Percentiles rank a stretch among this genome's conserved stretches.
Evolutionary conservation across 2,797 vertebrate genomes (phyloP).

Genomic region (Oreortyx pictus): DNA sequence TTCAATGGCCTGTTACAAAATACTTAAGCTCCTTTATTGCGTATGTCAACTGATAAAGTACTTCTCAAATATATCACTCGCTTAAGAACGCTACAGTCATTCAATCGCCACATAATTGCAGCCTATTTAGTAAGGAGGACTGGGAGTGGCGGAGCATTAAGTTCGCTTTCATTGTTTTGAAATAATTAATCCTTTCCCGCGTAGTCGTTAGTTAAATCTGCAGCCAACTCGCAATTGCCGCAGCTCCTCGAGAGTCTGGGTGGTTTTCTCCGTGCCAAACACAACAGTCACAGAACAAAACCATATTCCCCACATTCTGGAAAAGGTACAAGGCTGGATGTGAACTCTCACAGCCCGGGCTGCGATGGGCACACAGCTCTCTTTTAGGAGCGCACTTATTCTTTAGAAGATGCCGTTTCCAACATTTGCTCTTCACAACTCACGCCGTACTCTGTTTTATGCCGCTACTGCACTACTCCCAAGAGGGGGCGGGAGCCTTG

Average conservation of each 20-base stretch:
- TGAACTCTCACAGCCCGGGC: fast-evolving
- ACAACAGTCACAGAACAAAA: neutral
- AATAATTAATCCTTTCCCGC: neutral
- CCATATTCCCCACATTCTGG: neutral
- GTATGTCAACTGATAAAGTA: neutral
- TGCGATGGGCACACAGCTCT: neutral
- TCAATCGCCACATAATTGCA: neutral
- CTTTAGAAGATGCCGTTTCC: neutral
- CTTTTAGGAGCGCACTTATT: neutral
- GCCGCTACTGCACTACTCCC: neutral
- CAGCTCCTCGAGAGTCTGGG: neutral
- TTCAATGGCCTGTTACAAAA: neutral
- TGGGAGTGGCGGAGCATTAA: neutral
- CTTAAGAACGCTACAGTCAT: neutral
- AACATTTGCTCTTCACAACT: neutral
- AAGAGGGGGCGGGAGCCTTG: too few relatives aligned
- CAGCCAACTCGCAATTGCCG: neutral
- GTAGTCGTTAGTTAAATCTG: neutral
- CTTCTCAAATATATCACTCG: neutral
- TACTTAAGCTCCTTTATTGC: neutral
- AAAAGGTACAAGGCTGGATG: neutral
- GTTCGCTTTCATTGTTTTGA: neutral
- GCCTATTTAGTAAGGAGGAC: neutral
- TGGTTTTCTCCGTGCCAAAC: neutral
- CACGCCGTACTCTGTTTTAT: neutral